Evolutionary conservation across 2,888 invertebrate genomes (phyloP).

Genomic region (Apamea sordens): DNA sequence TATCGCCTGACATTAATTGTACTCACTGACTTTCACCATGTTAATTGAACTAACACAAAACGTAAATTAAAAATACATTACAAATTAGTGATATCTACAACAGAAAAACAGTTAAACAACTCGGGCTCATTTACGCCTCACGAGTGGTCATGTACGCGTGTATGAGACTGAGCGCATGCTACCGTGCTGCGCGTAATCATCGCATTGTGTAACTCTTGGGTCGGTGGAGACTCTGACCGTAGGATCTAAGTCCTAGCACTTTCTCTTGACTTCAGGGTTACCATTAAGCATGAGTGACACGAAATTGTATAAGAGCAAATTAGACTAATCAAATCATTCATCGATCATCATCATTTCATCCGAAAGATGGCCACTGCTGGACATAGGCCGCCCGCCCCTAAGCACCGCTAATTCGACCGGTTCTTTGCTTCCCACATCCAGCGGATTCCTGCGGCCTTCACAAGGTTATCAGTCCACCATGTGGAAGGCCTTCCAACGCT

Average conservation of each 20-base stretch:
- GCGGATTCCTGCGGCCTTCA: neutral
- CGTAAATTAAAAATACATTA: slow-evolving; percentile 36
- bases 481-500: neutral
- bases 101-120: neutral
- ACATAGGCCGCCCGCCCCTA: no score
- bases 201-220: slow-evolving; percentile 42
- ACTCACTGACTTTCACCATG: slow-evolving; percentile 9
- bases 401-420: neutral
- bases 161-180: slow-evolving; percentile 1
- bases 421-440: neutral
- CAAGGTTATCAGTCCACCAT: neutral
- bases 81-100: neutral
- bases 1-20: neutral
- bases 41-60: slow-evolving; percentile 6
- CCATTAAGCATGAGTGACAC: neutral
- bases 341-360: neutral
- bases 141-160: slow-evolving; percentile 17
- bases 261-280: slow-evolving; percentile 37
- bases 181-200: slow-evolving; percentile 32
- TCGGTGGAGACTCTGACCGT: slow-evolving; percentile 6
- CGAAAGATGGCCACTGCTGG: no score
- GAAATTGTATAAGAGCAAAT: neutral
- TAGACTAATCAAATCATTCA: neutral
- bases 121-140: slow-evolving; percentile 12
- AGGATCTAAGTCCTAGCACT: slow-evolving; percentile 32